Evolutionary conservation across 2,113 vertebrate genomes (phyloP), one percentile per base, ranked within the genome.

Genomic region (Lynx canadensis): DNA sequence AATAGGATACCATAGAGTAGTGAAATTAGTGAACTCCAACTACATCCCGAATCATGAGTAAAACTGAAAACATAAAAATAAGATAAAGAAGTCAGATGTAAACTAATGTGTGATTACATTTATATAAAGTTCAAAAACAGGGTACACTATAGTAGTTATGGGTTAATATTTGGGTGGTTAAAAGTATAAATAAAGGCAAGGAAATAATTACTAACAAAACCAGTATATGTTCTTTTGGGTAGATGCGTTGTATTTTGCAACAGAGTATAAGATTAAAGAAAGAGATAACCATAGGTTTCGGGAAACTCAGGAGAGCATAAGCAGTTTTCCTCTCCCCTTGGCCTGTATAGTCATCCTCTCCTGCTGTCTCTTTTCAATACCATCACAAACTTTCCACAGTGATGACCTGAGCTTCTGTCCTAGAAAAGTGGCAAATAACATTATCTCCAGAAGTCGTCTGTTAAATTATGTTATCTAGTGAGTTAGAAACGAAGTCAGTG

Each of bases 61-160:
- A 81, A 95, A 76, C 11, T 76, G 48, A 87, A 80, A 92, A 63
- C 57, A 71, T 66, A 57, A 94, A 86, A 95, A 90, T 79, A 96
- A 74, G 36, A 60, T 27, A 57, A 95, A 92, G 10, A 66, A 73
- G 36, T 55, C 14, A 87, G 16, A 60, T 38, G 25, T 11, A 92
- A 89, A 74, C 60, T 71, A 93, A 76, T n/a, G 4, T 50, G 15
- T 60, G 48, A 55, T 48, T 21, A 91, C 33, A 7, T 81, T 69
- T 83, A 76, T 41, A 63, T 50, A 66, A 91, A 95, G 18, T 38
- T 91, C 31, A 89, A 86, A 88, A 76, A 18, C 3, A 86, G 36
- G 36, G 29, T n/a, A 74, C 71, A 38, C 29, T 69, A 33, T 5
- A 60, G n/a, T 23, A 55, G 19, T 68, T 63, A 95, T 18, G 27